These are phyloP conservation scores for Mythimna pallens DNA, from an alignment of 2,888 invertebrate genomes.

Conservation along the genomic window DNA sequence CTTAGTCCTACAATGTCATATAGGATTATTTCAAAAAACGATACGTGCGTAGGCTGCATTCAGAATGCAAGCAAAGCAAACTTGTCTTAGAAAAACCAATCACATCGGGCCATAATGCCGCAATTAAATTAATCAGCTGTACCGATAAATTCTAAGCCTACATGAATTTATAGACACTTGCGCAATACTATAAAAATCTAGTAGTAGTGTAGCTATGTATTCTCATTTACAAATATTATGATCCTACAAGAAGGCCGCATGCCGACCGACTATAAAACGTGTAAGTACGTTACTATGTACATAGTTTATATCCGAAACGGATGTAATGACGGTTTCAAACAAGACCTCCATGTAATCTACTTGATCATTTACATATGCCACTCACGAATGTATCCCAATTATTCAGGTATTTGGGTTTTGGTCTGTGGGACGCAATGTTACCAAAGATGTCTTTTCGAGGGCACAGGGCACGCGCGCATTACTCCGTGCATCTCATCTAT, in stretches of 20 bases:
- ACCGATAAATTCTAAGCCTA: constrained; percentile 57
- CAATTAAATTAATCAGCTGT: constrained; percentile 52
- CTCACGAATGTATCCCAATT: constrained; percentile 53
- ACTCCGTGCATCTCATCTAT: constrained; percentile 27
- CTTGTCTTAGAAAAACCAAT: constrained; percentile 50
- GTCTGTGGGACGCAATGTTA: constrained; percentile 26
- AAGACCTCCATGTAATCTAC: constrained; percentile 29
- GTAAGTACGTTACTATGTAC: constrained; percentile 10
- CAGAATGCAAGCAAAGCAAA: constrained; percentile 33
- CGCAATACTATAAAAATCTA: constrained; percentile 52
- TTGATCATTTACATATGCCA: constrained; percentile 38
- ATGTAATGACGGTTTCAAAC: constrained; percentile 61
- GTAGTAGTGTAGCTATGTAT: constrained; percentile 30
- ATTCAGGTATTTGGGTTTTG: constrained; percentile 51
- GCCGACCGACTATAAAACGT: constrained; percentile 56
- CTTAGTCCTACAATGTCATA: constrained; percentile 29
- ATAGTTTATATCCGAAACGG: constrained; percentile 63
- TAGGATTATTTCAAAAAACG: constrained; percentile 15
- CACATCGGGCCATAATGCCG: constrained; percentile 41
- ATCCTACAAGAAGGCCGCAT: constrained; percentile 68
- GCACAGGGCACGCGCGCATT: constrained; percentile 40
- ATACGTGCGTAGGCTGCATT: constrained; percentile 27
- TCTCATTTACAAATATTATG: constrained; percentile 63
- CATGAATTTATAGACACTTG: constrained; percentile 52
- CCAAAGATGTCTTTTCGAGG: constrained; percentile 44